phyloP scores from a whole-genome alignment of 1,140 invertebrate species.

The Micrasema minimum region DNA sequence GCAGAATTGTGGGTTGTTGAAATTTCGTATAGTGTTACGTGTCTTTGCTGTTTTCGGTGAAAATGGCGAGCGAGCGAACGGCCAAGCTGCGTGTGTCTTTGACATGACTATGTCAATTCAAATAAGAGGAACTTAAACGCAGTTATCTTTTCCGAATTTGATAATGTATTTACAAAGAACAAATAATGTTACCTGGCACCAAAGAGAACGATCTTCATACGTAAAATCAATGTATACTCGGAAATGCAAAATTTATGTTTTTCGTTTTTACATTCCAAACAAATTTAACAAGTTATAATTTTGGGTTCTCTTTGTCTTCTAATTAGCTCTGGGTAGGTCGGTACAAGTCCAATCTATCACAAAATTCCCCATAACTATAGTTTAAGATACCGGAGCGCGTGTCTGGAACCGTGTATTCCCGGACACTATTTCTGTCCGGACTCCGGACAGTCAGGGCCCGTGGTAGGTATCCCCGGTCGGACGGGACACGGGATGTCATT shows the following conservation, averaged over 20 bases:
- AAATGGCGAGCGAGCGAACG: not conserved
- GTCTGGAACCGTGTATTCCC: not conserved
- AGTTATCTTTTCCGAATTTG: not conserved
- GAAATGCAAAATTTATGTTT: no score
- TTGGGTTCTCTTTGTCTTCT: no score
- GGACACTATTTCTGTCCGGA: not conserved
- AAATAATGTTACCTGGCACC: not conserved
- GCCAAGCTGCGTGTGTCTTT: not conserved
- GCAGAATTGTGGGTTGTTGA: not conserved
- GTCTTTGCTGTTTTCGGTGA: not conserved
- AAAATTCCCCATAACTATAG: no score
- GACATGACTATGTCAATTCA: not conserved
- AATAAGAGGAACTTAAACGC: not conserved
- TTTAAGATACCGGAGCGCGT: not conserved
- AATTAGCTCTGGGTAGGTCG: no score
- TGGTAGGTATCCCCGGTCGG: slow-evolving; percentile 6
- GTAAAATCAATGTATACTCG: not conserved
- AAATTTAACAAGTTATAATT: no score
- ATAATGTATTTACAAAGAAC: not conserved
- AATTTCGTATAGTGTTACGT: not conserved
- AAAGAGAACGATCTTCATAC: no score
- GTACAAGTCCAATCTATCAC: no score
- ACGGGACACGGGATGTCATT: slow-evolving; percentile 11
- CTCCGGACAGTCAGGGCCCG: not conserved
- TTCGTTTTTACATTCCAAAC: no score